Percentiles rank a stretch among this genome's conserved stretches.
These are phyloP conservation scores for Labeo rohita DNA, from an alignment of 2,113 vertebrate genomes.

Conservation along the genomic window DNA sequence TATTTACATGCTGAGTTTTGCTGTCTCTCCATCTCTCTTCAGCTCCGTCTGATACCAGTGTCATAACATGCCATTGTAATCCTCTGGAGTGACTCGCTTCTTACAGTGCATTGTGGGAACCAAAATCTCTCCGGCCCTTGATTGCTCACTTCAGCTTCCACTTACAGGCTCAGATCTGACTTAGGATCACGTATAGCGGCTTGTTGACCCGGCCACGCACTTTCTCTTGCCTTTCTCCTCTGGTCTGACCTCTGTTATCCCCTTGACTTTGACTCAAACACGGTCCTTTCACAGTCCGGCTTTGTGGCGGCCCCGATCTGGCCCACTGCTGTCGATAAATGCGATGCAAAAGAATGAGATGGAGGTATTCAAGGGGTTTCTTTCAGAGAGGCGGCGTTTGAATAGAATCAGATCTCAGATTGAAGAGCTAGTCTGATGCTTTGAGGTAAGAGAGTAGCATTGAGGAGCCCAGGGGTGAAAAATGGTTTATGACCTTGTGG, in stretches of 20 bases:
- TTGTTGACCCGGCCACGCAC: slow-evolving; percentile 39
- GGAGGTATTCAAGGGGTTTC: slow-evolving; percentile 26
- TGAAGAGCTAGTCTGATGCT: slow-evolving; percentile 24
- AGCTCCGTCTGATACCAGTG: slow-evolving; percentile 61
- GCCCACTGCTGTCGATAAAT: neutral
- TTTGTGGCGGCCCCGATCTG: slow-evolving; percentile 16
- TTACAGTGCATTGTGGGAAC: slow-evolving; percentile 21
- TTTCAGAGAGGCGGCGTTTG: slow-evolving; percentile 21
- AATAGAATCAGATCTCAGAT: neutral
- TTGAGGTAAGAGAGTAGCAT: slow-evolving; percentile 6
- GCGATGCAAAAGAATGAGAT: slow-evolving; percentile 24
- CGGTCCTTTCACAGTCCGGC: slow-evolving; percentile 21
- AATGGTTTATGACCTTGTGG: slow-evolving; percentile 32
- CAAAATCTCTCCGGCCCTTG: slow-evolving; percentile 57
- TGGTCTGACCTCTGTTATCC: slow-evolving; percentile 21
- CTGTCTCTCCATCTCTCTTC: slow-evolving; percentile 42
- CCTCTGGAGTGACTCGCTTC: slow-evolving; percentile 52
- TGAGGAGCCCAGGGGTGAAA: slow-evolving; percentile 2
- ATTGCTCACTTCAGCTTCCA: slow-evolving; percentile 65
- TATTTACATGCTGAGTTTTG: slow-evolving; percentile 78
- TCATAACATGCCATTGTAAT: slow-evolving; percentile 64
- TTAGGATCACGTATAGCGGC: neutral
- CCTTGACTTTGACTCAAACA: slow-evolving; percentile 19
- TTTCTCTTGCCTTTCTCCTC: slow-evolving; percentile 13
- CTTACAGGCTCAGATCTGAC: slow-evolving; percentile 38